Evolutionary conservation across 1,140 invertebrate genomes (phyloP), one percentile per base, ranked within the genome.

Genomic region (Macrocentrus cingulum): DNA sequence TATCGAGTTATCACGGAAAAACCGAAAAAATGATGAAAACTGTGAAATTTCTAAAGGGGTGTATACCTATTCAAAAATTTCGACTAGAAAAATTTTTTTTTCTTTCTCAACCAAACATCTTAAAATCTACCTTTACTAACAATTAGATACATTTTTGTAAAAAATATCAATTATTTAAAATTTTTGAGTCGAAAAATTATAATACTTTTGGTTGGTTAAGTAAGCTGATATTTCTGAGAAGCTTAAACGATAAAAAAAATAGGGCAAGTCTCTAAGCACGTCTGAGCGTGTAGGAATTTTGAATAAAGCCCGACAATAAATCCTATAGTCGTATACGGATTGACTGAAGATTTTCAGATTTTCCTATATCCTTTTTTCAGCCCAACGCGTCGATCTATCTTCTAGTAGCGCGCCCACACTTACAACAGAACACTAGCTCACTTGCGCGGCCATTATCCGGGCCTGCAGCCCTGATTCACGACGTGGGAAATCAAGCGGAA

Each of bases 401-500:
- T 25, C 19, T 2, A 1, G 1, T 5, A 8, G 9, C 29, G 9
- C 11, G n/a, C 22, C 16, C 32, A 20, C 34, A 52, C 20, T 52
- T 3, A 41, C 34, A 15, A 7, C 3, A 13, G 13, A 13, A 25
- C n/a, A 25, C 16, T 32, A 29, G 22, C 25, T 18, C 16, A 42
- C 23, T 54, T 39, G 48, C 34, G 34, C 36, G n/a, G 8, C 50
- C 34, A 61, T 57, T 54, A 48, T 53, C 46, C 29, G 50, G 39
- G 18, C 49, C 37, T 54, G 44, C 54, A 58, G 36, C 53, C n/a
- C 25, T 61, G 50, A 57, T 61, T 57, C 55, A 61, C 55, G 50
- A 58, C 29, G 60, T 58, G 60, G 25, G 53, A 61, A 61, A 61
- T 61, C 60, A 61, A 61, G 42, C 41, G 60, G 54, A 61, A 61